phyloP scores from a whole-genome alignment of 2,113 vertebrate genomes.

The Lepus europaeus region DNA sequence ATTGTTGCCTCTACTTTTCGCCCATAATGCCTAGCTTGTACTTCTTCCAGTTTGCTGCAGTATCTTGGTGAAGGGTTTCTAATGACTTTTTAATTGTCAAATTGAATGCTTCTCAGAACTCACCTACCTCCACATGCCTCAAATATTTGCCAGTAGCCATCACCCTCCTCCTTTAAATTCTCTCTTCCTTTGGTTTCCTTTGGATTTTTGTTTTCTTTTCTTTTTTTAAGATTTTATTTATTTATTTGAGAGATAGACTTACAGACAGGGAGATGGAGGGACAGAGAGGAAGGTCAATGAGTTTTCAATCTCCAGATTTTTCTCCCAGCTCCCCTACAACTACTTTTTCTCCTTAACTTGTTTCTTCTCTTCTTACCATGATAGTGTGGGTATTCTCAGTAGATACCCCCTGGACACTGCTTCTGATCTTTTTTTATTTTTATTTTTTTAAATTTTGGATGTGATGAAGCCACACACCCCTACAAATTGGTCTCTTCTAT shows the following conservation, averaged over 20 bases:
- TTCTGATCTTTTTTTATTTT: slow-evolving; percentile 13
- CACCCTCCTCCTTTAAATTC: background rate
- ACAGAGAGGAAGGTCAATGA: background rate
- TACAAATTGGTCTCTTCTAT: background rate
- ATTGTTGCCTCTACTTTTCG: slow-evolving; percentile 6
- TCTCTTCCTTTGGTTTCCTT: background rate
- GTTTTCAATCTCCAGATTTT: slow-evolving; percentile 33
- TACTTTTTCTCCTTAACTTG: background rate
- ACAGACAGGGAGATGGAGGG: no score
- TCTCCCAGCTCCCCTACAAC: background rate
- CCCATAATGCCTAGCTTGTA: background rate
- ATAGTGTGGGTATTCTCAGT: background rate
- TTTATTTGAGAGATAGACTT: no score
- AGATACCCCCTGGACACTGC: background rate
- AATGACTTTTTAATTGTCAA: background rate
- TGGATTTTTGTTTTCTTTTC: no score
- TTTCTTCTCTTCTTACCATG: background rate
- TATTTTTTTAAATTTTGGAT: background rate
- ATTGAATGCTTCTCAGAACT: slow-evolving; percentile 40
- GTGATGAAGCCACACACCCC: background rate
- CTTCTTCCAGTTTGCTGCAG: slow-evolving; percentile 1
- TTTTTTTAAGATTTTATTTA: no score
- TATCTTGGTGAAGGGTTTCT: slow-evolving; percentile 11
- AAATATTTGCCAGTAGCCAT: slow-evolving; percentile 20
- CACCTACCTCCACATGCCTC: background rate